Percentiles rank a stretch among this genome's conserved stretches.
phyloP scores from a whole-genome alignment of 2,797 vertebrate species.

The Poecilia picta region DNA sequence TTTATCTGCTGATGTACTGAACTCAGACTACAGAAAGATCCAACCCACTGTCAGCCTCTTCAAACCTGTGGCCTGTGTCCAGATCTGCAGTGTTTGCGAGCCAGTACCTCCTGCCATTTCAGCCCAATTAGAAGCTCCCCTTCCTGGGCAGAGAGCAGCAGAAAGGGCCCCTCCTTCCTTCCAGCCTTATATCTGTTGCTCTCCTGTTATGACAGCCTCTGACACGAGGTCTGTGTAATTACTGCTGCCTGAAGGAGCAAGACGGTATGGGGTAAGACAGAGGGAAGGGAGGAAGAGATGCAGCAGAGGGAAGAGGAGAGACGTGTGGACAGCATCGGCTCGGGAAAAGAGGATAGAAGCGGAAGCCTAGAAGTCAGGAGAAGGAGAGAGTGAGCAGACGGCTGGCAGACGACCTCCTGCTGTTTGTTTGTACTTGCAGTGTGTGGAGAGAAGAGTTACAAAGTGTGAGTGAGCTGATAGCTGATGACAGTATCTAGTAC shows the following conservation, averaged over 20 bases:
- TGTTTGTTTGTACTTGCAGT: slow-evolving; percentile 46
- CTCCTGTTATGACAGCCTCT: slow-evolving; percentile 63
- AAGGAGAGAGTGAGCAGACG: slow-evolving; percentile 23
- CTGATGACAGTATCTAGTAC: slow-evolving; percentile 58
- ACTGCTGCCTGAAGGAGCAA: slow-evolving; percentile 53
- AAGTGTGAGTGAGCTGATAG: slow-evolving; percentile 47
- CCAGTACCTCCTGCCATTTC: slow-evolving; percentile 65
- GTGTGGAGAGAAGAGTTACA: slow-evolving; percentile 14
- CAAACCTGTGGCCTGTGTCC: slow-evolving; percentile 65
- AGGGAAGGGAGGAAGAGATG: slow-evolving; percentile 15
- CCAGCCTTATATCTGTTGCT: slow-evolving; percentile 43
- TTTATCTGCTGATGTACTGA: not conserved
- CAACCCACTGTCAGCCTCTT: slow-evolving; percentile 40
- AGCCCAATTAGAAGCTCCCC: slow-evolving; percentile 72
- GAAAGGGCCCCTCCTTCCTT: slow-evolving; percentile 33
- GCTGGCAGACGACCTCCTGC: slow-evolving; percentile 38
- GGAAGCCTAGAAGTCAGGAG: not conserved
- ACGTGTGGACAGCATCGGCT: not conserved
- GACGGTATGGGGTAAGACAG: slow-evolving; percentile 32
- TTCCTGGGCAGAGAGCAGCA: slow-evolving; percentile 46
- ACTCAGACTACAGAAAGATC: slow-evolving; percentile 14
- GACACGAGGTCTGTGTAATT: slow-evolving; percentile 64
- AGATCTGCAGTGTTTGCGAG: slow-evolving; percentile 57
- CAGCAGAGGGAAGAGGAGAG: not conserved
- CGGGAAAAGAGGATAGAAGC: not conserved